Percentiles rank a stretch among this genome's conserved stretches.
phyloP scores from a whole-genome alignment of 2,797 vertebrate species.

The Manis crassicaudata region DNA sequence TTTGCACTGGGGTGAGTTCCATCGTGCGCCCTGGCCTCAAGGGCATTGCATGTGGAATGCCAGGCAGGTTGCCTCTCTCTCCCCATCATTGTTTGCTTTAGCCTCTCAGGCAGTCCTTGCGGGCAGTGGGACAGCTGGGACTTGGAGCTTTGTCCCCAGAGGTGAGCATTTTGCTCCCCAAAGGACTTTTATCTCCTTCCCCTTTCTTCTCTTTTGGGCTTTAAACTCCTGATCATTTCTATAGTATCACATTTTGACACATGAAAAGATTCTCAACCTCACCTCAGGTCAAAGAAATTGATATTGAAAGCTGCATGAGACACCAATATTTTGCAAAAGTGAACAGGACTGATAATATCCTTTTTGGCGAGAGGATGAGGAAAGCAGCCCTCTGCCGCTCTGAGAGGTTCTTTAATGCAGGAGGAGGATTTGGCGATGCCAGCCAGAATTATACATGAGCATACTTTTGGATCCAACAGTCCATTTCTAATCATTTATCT shows the following conservation, averaged over 20 bases:
- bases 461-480: not conserved
- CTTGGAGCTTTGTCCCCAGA: not conserved
- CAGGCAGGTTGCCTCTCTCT: not conserved
- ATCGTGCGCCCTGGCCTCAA: fast-evolving
- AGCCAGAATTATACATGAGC: not conserved
- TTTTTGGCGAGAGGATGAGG: not conserved
- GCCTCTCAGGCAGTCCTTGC: not conserved
- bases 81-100: not conserved
- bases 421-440: not conserved
- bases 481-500: not conserved
- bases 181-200: not conserved
- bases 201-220: not conserved
- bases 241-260: not conserved
- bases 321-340: not conserved
- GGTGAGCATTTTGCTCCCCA: not conserved
- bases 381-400: not conserved
- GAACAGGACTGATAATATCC: not conserved
- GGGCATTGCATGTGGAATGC: fast-evolving
- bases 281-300: not conserved
- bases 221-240: not conserved
- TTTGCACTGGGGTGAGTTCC: constrained; percentile 94
- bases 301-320: not conserved
- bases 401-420: not conserved
- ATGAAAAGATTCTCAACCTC: not conserved
- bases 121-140: not conserved